These are phyloP conservation scores for Cheilinus undulatus DNA, from an alignment of 2,113 vertebrate genomes.

Conservation along the genomic window DNA sequence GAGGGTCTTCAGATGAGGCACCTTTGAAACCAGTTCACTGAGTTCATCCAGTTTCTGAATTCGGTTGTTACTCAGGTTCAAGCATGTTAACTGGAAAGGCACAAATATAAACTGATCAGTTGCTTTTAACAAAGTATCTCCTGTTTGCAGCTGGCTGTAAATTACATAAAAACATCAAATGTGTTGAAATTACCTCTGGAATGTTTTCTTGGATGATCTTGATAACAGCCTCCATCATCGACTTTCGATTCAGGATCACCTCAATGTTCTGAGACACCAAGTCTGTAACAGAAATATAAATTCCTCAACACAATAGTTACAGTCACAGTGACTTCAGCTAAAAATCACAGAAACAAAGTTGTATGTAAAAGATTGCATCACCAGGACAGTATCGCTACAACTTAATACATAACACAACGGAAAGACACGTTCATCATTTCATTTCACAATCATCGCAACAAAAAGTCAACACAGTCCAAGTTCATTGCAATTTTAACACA, in stretches of 20 bases:
- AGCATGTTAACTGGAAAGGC: slow-evolving; percentile 81
- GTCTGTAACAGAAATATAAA: slow-evolving; percentile 65
- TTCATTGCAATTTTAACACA: too few relatives aligned
- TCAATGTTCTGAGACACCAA: slow-evolving; percentile 88
- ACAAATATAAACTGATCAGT: slow-evolving; percentile 2
- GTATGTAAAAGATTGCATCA: not conserved
- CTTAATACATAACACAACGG: too few relatives aligned
- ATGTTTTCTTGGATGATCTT: slow-evolving; percentile 92
- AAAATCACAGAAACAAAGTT: not conserved
- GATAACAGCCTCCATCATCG: slow-evolving; percentile 86
- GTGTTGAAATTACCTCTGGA: slow-evolving; percentile 84
- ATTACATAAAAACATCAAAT: not conserved
- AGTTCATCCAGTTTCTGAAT: slow-evolving; percentile 88
- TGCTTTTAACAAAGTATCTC: not conserved
- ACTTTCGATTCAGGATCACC: slow-evolving; percentile 85
- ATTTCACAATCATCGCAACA: too few relatives aligned
- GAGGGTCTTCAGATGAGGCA: slow-evolving; percentile 87
- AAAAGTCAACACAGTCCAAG: too few relatives aligned
- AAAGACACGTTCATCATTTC: too few relatives aligned
- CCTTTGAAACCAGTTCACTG: slow-evolving; percentile 83
- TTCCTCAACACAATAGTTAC: too few relatives aligned
- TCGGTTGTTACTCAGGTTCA: slow-evolving; percentile 90
- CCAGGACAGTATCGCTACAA: not conserved
- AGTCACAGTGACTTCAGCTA: too few relatives aligned
- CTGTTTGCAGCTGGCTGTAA: not conserved